Evolutionary conservation across 2,797 vertebrate species (phyloP).

Genomic region (Sebastes kiyomatsui): DNA sequence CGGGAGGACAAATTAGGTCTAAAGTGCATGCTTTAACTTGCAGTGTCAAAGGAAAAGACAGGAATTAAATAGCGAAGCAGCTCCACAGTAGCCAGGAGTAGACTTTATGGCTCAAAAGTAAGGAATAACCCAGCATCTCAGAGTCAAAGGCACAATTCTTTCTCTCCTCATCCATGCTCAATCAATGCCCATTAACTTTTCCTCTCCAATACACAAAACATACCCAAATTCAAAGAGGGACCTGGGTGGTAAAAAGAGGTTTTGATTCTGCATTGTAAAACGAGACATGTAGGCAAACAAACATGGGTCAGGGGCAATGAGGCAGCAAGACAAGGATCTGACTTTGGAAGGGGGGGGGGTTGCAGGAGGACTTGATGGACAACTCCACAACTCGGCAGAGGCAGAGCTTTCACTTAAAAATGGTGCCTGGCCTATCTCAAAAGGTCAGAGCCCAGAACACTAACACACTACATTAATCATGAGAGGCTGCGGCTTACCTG

Average conservation of each 20-base stretch:
- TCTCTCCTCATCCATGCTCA: background rate
- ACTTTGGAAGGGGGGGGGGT: conserved; percentile 47
- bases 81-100: background rate
- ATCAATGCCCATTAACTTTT: conserved; percentile 11
- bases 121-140: background rate
- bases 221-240: background rate
- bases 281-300: conserved; percentile 77
- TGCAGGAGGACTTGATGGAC: conserved; percentile 79
- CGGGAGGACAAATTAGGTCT: conserved; percentile 20
- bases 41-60: background rate
- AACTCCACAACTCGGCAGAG: conserved; percentile 78
- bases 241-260: conserved; percentile 34
- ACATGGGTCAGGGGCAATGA: conserved; percentile 71
- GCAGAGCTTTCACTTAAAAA: conserved; percentile 86
- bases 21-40: conserved; percentile 8
- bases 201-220: conserved; percentile 15
- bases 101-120: background rate
- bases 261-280: conserved; percentile 70
- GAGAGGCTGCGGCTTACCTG: conserved; percentile 81
- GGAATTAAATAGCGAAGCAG: background rate
- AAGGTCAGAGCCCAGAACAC: conserved; percentile 83
- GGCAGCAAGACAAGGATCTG: conserved; percentile 77
- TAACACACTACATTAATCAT: conserved; percentile 85
- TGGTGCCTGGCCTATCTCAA: conserved; percentile 87
- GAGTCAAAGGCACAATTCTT: background rate